Base-by-base conservation (phyloP, 2,888 invertebrate genomes). In the Agrotis ipsilon region DNA sequence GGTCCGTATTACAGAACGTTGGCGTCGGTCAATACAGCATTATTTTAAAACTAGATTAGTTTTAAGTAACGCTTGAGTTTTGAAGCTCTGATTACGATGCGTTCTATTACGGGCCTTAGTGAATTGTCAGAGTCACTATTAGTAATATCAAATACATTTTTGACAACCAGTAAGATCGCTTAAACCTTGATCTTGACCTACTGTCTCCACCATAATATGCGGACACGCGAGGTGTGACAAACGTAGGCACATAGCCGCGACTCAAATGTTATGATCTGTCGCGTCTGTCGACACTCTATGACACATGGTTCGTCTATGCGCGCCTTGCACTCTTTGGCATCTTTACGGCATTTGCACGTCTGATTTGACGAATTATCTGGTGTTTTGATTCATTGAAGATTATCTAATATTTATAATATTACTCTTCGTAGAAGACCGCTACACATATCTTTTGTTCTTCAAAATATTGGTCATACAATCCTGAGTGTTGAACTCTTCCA, bases 241-340 rank as follows among this genome's bases (percentile, higher is more conserved):
- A 48, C 24, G 60, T 46, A 62, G 74, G 67, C 52, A 59, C 45
- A 13, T 14, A n/a, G 43, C 16, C 21, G 55, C 58, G 63, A 57
- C 39, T 54, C 16, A 39, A 65, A 65, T 65, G 54, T 39, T 52
- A 58, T 21, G 64, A 65, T 52, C 39, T 55, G 78, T 58, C 60
- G 21, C 64, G 32, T 81, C 78, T 72, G 78, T 79, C 78, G 39
- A 7, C 78, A 72, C 81, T 32, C 14, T 49, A 24, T 79, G 81
- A 79, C 61, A 68, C 82, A 79, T 60, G 16, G 45, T 46, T 55
- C 43, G 18, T 54, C 72, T 81, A 72, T 72, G 82, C 67, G 72
- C 46, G 54, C 9, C 51, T 46, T 81, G 78, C 78, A 78, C 46
- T 64, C 24, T 80, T 79, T 81, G 72, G 78, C 81, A 72, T 48